Conservation (phyloP, 2,888 invertebrate species). For the Campopleginae sp. region DNA sequence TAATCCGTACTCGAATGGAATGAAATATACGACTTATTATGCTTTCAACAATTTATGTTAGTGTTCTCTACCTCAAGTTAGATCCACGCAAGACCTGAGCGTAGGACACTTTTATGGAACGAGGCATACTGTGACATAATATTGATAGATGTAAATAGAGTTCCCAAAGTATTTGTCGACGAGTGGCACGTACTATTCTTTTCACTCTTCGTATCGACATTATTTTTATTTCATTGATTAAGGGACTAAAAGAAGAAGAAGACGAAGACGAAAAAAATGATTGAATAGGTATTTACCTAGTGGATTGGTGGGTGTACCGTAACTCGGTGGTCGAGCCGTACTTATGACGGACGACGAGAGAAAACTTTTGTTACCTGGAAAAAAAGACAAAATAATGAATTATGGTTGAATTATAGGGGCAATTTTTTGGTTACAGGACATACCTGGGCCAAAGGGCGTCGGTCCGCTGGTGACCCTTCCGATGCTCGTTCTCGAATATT, state of each 20-base stretch:
- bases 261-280: neutral
- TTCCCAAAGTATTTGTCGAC: conserved; percentile 49
- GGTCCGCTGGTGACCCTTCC: conserved; percentile 86
- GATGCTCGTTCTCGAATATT: conserved; percentile 76
- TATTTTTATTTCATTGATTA: conserved; percentile 10
- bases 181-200: conserved; percentile 32
- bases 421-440: neutral
- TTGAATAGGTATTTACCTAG: conserved; percentile 78
- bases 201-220: conserved; percentile 34
- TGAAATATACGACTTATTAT: conserved; percentile 60
- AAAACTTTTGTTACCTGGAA: conserved; percentile 79
- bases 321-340: conserved; percentile 77
- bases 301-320: conserved; percentile 80
- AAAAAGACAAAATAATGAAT: neutral
- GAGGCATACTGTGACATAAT: conserved; percentile 63
- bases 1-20: conserved; percentile 49
- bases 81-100: conserved; percentile 82
- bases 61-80: conserved; percentile 81
- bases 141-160: conserved; percentile 47
- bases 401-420: no score
- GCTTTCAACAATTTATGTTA: conserved; percentile 73
- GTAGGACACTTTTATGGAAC: conserved; percentile 73
- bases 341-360: conserved; percentile 78
- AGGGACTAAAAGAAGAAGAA: neutral
- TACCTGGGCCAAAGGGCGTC: conserved; percentile 86